Conservation (phyloP, 2,888 invertebrate species). For the Microctonus hyperodae region DNA sequence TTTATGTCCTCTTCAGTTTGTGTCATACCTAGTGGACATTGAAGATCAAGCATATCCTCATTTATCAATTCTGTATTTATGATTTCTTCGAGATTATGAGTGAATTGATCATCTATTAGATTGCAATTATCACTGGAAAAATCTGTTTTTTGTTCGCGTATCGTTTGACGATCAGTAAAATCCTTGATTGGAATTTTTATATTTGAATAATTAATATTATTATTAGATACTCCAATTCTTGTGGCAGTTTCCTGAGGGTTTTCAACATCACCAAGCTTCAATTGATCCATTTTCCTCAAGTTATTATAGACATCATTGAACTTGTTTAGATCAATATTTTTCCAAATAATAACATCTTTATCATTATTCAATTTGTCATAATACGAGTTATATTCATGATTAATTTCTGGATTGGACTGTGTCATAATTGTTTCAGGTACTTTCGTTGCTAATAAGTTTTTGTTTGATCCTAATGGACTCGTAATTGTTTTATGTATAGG, state of each 20-base stretch:
- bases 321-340: neutral
- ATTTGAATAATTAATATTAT: neutral
- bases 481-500: slow-evolving; percentile 7
- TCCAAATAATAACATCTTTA: slow-evolving; percentile 4
- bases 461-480: slow-evolving; percentile 15
- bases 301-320: neutral
- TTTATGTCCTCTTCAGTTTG: slow-evolving; percentile 47
- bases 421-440: slow-evolving; percentile 20
- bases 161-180: slow-evolving; percentile 27
- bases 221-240: neutral
- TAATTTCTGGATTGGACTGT: slow-evolving; percentile 15
- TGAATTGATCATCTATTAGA: slow-evolving; percentile 30
- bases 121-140: slow-evolving; percentile 56
- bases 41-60: slow-evolving; percentile 34
- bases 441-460: slow-evolving; percentile 27
- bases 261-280: neutral
- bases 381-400: no score
- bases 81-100: neutral
- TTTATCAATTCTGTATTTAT: slow-evolving; percentile 28
- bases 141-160: slow-evolving; percentile 42
- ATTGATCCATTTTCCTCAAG: no score
- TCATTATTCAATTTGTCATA: neutral
- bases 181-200: neutral
- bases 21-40: slow-evolving; percentile 53
- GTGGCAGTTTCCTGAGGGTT: neutral